Evolutionary conservation across 2,113 vertebrate genomes (phyloP), one percentile per base, ranked within the genome.

Genomic region (Gavia stellata): DNA sequence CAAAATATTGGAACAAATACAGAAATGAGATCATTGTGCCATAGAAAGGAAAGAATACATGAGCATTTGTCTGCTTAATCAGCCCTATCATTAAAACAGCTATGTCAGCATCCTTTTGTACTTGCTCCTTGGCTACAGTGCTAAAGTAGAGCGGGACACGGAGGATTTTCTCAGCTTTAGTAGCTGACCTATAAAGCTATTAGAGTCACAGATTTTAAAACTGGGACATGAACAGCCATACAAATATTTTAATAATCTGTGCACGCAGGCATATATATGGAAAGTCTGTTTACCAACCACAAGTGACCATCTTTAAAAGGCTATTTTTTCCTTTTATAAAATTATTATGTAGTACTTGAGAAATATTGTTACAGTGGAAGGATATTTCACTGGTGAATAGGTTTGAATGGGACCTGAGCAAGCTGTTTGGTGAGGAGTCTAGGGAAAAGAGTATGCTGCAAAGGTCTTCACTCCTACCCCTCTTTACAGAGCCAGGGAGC

Each of bases 121-220:
- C 23, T 79, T 63, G 66, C 62, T 88, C 49, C 71, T 94, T 90
- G 79, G 42, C 53, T 77, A 3, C 47, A 70, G 50, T 4, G 2
- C 63, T 73, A 2, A 68, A 79, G 29, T 70, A 45, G 50, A 92
- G n/a, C 4, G 8, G 59, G 45, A 42, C 34, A 47, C 6, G 10
- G 38, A 78, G 55, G 55, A 81, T 94, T 86, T 80, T 94, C 75
- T 93, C 79, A 81, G 82, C 72, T 91, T 81, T 78, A 88, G 52
- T 47, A 63, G 59, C 67, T 88, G 95, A 90, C 67, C 85, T 93
- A 33, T 55, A 96, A 96, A 93, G 50, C 71, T 93, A 2, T 71
- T 62, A 44, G 34, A 70, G n/a, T 83, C 45, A 18, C 17, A 62
- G n/a, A 8, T 58, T 88, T 95, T 89, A 78, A 90, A 96, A 88